Evolutionary conservation across 2,113 vertebrate genomes (phyloP).

Genomic region (Pionites leucogaster): DNA sequence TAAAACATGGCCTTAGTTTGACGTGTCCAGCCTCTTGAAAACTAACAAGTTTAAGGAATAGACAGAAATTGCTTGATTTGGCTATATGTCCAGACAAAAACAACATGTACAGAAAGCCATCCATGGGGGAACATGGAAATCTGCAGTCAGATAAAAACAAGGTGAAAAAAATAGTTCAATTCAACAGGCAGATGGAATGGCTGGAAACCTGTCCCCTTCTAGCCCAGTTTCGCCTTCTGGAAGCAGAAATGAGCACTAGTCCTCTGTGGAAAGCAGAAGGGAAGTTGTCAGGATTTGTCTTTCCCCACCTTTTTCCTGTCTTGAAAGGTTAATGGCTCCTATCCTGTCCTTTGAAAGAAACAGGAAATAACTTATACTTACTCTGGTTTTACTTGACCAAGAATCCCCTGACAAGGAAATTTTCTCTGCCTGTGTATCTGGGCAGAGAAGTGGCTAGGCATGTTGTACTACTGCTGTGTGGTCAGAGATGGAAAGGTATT

Average conservation of each 20-base stretch:
- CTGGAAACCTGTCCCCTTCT: background rate
- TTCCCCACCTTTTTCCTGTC: slow-evolving; percentile 45
- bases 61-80: background rate
- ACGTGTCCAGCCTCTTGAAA: background rate
- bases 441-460: background rate
- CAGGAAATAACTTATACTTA: slow-evolving; percentile 36
- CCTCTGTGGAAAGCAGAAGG: background rate
- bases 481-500: background rate
- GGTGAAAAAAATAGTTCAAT: background rate
- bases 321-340: slow-evolving; percentile 31
- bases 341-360: slow-evolving; percentile 36
- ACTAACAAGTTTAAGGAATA: background rate
- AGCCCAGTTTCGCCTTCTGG: background rate
- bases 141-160: background rate
- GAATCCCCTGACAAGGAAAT: background rate
- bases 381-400: slow-evolving; percentile 23
- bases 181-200: background rate
- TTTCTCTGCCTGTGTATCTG: background rate
- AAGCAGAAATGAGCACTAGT: background rate
- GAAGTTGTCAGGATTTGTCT: slow-evolving; percentile 29
- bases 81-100: background rate
- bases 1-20: background rate
- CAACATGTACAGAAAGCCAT: background rate
- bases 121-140: background rate
- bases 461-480: background rate